Conservation (phyloP, 2,888 invertebrate genomes). For the Drosophila merina region DNA sequence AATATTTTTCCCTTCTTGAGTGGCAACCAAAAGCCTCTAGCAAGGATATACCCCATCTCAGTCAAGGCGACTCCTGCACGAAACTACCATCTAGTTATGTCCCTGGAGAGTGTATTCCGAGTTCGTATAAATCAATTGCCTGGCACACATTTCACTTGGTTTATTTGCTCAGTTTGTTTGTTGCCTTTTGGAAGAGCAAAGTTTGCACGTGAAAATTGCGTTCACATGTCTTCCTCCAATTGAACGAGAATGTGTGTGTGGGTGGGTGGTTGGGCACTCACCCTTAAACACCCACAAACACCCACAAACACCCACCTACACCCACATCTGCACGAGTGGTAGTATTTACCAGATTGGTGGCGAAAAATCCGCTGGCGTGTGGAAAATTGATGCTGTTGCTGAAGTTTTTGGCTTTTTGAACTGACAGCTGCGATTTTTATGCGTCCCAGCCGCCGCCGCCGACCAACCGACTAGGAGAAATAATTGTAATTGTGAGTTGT, state of each 20-base stretch:
- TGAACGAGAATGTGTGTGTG: slow-evolving; percentile 33
- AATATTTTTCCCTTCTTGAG: too few species aligned
- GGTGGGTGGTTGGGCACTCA: neutral
- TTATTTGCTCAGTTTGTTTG: slow-evolving; percentile 58
- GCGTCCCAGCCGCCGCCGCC: slow-evolving; percentile 46
- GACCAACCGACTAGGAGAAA: slow-evolving; percentile 58
- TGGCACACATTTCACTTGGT: slow-evolving; percentile 43
- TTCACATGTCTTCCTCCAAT: slow-evolving; percentile 54
- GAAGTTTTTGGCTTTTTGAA: slow-evolving; percentile 79
- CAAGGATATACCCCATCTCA: neutral
- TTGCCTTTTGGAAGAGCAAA: slow-evolving; percentile 49
- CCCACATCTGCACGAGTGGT: slow-evolving; percentile 4
- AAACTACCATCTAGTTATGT: slow-evolving; percentile 2
- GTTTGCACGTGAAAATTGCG: slow-evolving; percentile 76
- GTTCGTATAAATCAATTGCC: slow-evolving; percentile 35
- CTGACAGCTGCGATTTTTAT: slow-evolving; percentile 78
- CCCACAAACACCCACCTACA: neutral
- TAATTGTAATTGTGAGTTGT: slow-evolving; percentile 72
- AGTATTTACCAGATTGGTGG: slow-evolving; percentile 30
- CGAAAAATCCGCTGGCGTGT: slow-evolving; percentile 60
- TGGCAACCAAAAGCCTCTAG: neutral
- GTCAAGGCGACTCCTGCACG: neutral
- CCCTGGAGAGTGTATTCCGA: slow-evolving; percentile 48
- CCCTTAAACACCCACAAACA: too few species aligned
- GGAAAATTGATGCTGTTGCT: slow-evolving; percentile 74